phyloP scores from a whole-genome alignment of 2,797 vertebrate species.

The Acipenser ruthenus region DNA sequence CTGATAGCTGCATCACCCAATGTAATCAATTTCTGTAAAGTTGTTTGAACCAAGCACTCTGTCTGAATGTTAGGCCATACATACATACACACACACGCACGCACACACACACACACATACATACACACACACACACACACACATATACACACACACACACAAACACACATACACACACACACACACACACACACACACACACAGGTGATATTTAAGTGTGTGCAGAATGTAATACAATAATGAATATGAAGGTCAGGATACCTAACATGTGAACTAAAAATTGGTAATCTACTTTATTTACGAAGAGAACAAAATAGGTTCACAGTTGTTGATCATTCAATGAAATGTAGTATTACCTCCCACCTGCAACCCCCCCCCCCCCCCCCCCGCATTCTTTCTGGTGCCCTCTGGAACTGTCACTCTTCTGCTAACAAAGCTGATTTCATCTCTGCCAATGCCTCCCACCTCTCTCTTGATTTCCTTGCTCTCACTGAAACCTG shows the following conservation, averaged over 20 bases:
- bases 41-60: neutral
- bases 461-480: too few species aligned
- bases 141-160: neutral
- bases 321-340: too few species aligned
- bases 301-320: neutral
- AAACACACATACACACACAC: conserved; percentile 10
- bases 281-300: neutral
- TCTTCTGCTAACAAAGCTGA: too few species aligned
- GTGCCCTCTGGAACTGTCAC: too few species aligned
- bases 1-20: neutral
- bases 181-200: neutral
- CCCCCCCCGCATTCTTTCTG: too few species aligned
- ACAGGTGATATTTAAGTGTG: neutral
- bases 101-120: conserved; percentile 10
- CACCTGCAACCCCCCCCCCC: too few species aligned
- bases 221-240: neutral
- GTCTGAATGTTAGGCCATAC: conserved; percentile 1
- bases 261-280: neutral
- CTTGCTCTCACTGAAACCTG: too few species aligned
- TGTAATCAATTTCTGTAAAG: neutral
- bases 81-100: neutral
- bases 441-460: too few species aligned
- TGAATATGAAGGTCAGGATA: neutral
- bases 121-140: neutral
- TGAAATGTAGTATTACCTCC: too few species aligned